Conservation (phyloP, 1,140 invertebrate species). For the Gyrodactylus bullatarudis region DNA sequence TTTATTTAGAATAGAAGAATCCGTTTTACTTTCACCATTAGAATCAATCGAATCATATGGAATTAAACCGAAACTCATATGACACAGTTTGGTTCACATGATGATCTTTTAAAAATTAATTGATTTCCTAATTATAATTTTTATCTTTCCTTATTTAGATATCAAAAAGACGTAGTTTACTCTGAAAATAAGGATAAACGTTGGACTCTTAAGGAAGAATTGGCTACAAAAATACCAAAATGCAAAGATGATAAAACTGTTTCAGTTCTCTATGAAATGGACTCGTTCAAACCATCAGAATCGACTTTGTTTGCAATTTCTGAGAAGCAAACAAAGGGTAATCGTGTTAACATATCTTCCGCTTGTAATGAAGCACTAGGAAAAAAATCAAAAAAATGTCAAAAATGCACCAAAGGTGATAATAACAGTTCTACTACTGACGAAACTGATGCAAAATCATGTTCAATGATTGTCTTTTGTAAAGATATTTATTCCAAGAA, state of each 20-base stretch:
- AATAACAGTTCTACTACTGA: neutral
- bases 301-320: neutral
- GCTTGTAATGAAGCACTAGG: neutral
- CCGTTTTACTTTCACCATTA: too few relatives aligned
- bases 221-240: neutral
- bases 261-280: neutral
- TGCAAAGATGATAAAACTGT: neutral
- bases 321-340: neutral
- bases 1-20: neutral
- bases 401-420: neutral
- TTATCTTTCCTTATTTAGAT: neutral
- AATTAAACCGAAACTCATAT: neutral
- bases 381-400: neutral
- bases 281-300: neutral
- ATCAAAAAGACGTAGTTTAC: neutral
- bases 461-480: neutral
- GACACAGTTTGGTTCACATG: neutral
- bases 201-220: neutral
- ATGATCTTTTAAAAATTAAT: neutral
- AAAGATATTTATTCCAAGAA: neutral
- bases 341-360: too few relatives aligned
- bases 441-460: neutral
- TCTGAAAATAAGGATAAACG: neutral
- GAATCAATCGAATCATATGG: neutral
- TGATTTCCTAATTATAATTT: neutral